Percentiles rank a stretch among this genome's conserved stretches.
phyloP scores from a whole-genome alignment of 2,113 vertebrate genomes.

The Mirza zaza region DNA sequence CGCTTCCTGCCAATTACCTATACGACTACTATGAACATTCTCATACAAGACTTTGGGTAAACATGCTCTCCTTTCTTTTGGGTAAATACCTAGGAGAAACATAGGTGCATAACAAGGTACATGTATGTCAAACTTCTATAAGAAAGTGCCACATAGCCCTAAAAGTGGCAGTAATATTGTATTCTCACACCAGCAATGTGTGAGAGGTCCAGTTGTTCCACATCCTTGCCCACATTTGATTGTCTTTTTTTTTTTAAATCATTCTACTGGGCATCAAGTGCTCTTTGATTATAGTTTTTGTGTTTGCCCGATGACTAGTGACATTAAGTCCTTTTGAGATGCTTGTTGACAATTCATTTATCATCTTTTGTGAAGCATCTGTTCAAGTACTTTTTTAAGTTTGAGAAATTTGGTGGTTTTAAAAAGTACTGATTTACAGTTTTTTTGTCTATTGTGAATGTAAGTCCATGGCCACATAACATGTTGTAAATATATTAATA shows the following conservation, averaged over 20 bases:
- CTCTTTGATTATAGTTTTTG: neutral
- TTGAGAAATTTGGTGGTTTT: neutral
- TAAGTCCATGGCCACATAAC: neutral
- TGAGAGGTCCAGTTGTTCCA: neutral
- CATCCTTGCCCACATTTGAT: neutral
- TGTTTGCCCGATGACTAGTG: neutral
- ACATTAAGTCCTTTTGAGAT: neutral
- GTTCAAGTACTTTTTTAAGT: constrained; percentile 23
- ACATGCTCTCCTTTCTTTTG: neutral
- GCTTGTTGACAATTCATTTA: neutral
- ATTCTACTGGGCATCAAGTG: neutral
- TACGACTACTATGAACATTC: neutral
- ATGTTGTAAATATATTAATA: neutral
- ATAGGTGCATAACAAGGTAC: neutral
- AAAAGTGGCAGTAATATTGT: neutral
- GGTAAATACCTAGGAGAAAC: neutral
- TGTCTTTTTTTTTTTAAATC: neutral
- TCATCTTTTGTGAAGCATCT: constrained; percentile 21
- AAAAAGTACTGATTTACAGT: neutral
- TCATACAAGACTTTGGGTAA: neutral
- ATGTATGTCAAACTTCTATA: neutral
- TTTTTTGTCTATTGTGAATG: neutral
- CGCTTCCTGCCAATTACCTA: neutral
- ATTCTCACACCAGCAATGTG: neutral
- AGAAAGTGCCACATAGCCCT: neutral